These are phyloP conservation scores for Oenanthe oenanthe DNA, from an alignment of 2,113 vertebrate species.

Conservation along the genomic window DNA sequence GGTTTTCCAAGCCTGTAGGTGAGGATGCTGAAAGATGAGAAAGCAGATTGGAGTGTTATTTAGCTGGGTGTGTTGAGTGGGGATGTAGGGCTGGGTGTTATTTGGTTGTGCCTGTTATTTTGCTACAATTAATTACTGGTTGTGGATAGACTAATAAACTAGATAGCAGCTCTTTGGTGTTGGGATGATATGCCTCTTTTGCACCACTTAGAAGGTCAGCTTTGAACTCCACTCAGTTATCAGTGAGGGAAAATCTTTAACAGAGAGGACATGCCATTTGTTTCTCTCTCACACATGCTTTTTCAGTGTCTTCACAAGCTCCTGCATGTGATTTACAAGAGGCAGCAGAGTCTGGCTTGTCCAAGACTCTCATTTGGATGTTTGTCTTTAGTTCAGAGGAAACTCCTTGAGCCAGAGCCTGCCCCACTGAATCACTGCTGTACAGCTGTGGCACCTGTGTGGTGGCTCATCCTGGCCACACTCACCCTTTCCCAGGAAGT, in stretches of 20 bases:
- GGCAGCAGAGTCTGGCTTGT: not conserved
- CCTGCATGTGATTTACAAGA: not conserved
- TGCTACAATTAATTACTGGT: not conserved
- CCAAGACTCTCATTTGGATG: not conserved
- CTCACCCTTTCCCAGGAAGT: not conserved
- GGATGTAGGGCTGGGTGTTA: not conserved
- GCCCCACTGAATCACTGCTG: not conserved
- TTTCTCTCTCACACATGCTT: not conserved
- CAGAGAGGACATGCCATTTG: not conserved
- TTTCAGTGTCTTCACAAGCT: not conserved
- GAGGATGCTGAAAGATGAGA: not conserved
- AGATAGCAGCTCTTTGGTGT: not conserved
- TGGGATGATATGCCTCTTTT: not conserved
- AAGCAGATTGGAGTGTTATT: not conserved
- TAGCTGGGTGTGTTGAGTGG: not conserved
- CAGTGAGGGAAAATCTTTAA: not conserved
- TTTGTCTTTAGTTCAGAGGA: not conserved
- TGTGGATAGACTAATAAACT: not conserved
- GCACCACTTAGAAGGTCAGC: not conserved
- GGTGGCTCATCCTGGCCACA: fast-evolving
- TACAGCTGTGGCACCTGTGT: not conserved
- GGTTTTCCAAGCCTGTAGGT: not conserved
- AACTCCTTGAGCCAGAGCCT: not conserved
- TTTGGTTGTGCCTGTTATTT: not conserved
- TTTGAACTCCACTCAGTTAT: not conserved